Evolutionary conservation across 2,888 invertebrate genomes (phyloP), one percentile per base, ranked within the genome.

Genomic region (Hypercompe scribonia): DNA sequence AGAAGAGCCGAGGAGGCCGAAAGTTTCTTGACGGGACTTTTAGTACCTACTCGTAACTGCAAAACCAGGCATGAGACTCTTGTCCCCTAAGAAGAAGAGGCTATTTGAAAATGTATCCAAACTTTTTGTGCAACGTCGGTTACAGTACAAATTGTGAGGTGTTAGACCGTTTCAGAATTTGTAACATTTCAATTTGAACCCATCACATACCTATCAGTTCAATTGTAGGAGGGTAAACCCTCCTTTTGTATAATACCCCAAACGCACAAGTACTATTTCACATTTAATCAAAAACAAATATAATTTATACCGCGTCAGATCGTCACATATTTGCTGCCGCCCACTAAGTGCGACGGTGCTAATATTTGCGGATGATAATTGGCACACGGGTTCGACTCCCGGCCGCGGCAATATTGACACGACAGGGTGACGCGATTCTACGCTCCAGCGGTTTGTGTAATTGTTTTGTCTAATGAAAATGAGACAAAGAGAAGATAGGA

Each of bases 291-390:
- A 74, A 71, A 68, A 67, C 71, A 82, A 82, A 84, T 69, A 79
- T 68, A 74, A 78, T 73, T 70, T n/a, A 65, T 70, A 28, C 61
- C 24, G 42, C 68, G 69, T 69, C 63, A 61, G 46, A 61, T 33
- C 65, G 42, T 39, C 46, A 58, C 65, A 65, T 74, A 34, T 42
- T 74, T 74, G 74, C 70, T 65, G 65, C 63, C 73, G 50, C 65
- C 67, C 65, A 34, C 67, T 70, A 71, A 74, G 72, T 69, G 74
- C 68, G 74, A 31, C 34, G 66, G 65, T 39, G 74, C 83, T 83
- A 90, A 90, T 90, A 89, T 90, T 90, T 89, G 85, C 81, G 15
- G 65, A 68, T 65, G 46, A 78, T 88, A 88, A 90, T 90, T 88
- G 89, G 81, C 78, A 80, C 81, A 81, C 68, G 67, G 75, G 77